Percentiles rank a stretch among this genome's conserved stretches.
phyloP scores from a whole-genome alignment of 2,113 vertebrate species.

The Centropus unirufus region DNA sequence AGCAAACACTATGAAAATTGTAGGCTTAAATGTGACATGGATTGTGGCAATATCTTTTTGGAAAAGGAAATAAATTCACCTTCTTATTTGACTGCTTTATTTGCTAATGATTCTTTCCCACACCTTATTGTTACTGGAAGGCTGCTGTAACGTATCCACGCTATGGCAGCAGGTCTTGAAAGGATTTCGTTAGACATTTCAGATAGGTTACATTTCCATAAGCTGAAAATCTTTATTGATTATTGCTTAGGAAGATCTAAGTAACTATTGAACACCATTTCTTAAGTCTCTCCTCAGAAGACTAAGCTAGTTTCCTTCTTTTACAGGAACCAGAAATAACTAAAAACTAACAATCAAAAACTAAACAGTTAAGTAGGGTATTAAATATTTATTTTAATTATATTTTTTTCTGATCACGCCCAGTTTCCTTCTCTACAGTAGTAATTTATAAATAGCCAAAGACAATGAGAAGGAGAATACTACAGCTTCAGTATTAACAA shows the following conservation, averaged over 20 bases:
- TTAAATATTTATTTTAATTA: background rate
- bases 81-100: background rate
- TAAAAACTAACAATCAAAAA: background rate
- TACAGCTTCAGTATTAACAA: background rate
- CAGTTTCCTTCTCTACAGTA: background rate
- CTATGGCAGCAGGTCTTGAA: background rate
- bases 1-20: background rate
- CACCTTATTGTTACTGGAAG: background rate
- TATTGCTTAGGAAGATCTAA: slow-evolving; percentile 16
- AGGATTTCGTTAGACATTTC: background rate
- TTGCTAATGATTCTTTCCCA: background rate
- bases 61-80: background rate
- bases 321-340: background rate
- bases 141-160: background rate
- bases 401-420: too few species aligned
- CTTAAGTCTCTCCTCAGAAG: background rate
- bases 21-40: background rate
- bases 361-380: background rate
- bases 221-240: slow-evolving; percentile 18
- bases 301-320: background rate
- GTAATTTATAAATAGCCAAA: background rate
- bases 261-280: background rate
- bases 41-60: background rate
- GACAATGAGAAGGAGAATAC: background rate
- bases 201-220: background rate